Percentiles rank a stretch among this genome's conserved stretches.
phyloP scores from a whole-genome alignment of 2,113 vertebrate genomes.

The Salminus brasiliensis region DNA sequence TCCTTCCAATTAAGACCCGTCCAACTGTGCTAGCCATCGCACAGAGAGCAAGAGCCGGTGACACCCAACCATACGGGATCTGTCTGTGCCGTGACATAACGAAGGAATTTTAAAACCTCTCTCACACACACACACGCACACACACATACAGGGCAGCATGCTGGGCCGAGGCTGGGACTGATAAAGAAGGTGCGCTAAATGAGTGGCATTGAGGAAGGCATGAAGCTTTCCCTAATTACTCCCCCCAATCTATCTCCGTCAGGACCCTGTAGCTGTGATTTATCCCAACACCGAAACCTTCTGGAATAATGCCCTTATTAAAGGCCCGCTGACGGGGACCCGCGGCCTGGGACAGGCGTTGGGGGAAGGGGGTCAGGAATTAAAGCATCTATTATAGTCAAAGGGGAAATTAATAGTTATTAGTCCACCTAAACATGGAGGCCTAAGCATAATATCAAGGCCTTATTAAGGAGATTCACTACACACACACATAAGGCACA shows the following conservation, averaged over 20 bases:
- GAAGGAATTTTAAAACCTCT: constrained; percentile 77
- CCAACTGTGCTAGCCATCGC: constrained; percentile 89
- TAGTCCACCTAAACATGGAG: constrained; percentile 71
- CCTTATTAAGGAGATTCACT: background rate
- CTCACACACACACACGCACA: constrained; percentile 15
- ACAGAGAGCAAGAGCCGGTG: constrained; percentile 82
- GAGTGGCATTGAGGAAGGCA: constrained; percentile 75
- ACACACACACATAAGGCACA: constrained; percentile 13
- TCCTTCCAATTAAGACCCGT: constrained; percentile 70
- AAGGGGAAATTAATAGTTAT: constrained; percentile 78
- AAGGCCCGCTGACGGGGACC: constrained; percentile 72
- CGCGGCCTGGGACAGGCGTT: constrained; percentile 63
- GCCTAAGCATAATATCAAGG: constrained; percentile 51
- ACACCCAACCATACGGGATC: constrained; percentile 94
- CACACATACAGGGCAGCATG: background rate
- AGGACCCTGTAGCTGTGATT: constrained; percentile 80
- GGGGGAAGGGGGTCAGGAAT: constrained; percentile 63
- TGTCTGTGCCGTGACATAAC: constrained; percentile 92
- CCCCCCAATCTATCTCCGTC: constrained; percentile 75
- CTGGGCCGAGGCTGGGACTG: background rate
- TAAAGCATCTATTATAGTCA: constrained; percentile 81
- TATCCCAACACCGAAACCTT: constrained; percentile 80
- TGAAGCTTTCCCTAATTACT: constrained; percentile 82
- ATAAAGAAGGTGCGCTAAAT: constrained; percentile 61
- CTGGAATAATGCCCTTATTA: constrained; percentile 79